Percentiles rank a stretch among this genome's conserved stretches.
Evolutionary conservation across 2,797 vertebrate species (phyloP).

Genomic region (Zalophus californianus): DNA sequence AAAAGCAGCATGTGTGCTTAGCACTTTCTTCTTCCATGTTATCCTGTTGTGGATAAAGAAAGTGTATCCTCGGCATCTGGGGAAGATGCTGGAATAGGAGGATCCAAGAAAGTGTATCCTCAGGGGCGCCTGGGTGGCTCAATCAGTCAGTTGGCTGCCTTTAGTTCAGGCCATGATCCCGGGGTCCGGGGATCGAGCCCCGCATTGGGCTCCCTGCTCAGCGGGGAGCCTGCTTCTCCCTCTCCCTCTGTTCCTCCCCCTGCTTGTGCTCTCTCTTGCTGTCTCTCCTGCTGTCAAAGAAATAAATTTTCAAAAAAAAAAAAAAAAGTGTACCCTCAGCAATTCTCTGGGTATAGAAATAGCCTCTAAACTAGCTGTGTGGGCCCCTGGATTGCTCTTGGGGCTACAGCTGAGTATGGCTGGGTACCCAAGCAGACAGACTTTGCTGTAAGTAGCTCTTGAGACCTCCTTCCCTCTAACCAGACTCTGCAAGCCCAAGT

Average conservation of each 20-base stretch:
- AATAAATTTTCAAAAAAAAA: not conserved
- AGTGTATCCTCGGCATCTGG: not conserved
- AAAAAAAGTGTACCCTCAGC: not conserved
- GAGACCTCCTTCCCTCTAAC: not conserved
- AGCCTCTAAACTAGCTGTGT: not conserved
- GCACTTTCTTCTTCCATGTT: not conserved
- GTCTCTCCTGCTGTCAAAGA: not conserved
- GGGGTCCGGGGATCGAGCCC: not conserved
- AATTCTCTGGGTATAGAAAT: constrained; percentile 46
- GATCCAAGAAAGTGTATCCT: not conserved
- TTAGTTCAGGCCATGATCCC: not conserved
- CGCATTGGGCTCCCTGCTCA: not conserved
- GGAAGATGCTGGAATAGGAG: not conserved
- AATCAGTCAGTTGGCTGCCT: not conserved
- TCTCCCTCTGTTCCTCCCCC: not conserved
- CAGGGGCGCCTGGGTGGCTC: not conserved
- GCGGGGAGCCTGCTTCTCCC: not conserved
- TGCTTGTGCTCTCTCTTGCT: not conserved
- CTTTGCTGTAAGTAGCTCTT: constrained; percentile 14
- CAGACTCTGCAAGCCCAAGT: constrained; percentile 2
- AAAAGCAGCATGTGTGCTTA: not conserved
- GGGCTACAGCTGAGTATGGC: not conserved
- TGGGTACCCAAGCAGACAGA: not conserved
- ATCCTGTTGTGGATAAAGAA: constrained; percentile 75
- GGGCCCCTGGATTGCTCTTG: not conserved